Evolutionary conservation across 2,113 vertebrate genomes (phyloP).

Genomic region (Passer domesticus): DNA sequence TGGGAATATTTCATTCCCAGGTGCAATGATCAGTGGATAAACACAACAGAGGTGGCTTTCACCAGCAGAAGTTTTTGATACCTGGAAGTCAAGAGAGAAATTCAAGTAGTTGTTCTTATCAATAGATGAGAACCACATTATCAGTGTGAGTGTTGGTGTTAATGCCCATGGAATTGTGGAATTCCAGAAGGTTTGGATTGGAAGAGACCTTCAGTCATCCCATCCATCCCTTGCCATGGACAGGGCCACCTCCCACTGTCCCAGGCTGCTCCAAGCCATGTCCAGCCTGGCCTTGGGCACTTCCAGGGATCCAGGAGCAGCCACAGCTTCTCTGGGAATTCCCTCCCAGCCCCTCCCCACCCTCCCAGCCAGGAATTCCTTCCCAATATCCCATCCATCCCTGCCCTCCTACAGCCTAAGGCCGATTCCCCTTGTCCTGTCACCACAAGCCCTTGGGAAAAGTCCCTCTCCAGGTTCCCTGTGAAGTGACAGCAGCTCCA

Average conservation of each 20-base stretch:
- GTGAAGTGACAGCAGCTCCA: neutral
- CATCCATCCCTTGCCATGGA: neutral
- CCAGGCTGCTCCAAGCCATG: neutral
- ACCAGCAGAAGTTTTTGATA: neutral
- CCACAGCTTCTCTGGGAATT: neutral
- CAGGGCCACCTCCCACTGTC: accelerated
- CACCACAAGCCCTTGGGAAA: no score
- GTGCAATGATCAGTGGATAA: neutral
- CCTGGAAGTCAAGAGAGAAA: neutral
- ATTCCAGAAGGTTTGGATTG: neutral
- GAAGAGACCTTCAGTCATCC: neutral
- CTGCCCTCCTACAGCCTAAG: neutral
- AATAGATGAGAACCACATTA: accelerated
- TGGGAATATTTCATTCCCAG: neutral
- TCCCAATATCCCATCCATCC: neutral
- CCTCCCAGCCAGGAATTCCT: neutral
- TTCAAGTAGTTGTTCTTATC: neutral
- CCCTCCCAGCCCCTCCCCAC: accelerated
- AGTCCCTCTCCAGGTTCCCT: neutral
- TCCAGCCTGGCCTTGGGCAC: accelerated
- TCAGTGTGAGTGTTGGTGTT: neutral
- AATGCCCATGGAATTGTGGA: neutral
- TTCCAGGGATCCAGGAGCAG: neutral
- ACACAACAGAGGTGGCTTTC: neutral
- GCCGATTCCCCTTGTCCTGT: neutral